Base-by-base conservation (phyloP, 2,797 vertebrate species). In the Intellagama lesueurii region DNA sequence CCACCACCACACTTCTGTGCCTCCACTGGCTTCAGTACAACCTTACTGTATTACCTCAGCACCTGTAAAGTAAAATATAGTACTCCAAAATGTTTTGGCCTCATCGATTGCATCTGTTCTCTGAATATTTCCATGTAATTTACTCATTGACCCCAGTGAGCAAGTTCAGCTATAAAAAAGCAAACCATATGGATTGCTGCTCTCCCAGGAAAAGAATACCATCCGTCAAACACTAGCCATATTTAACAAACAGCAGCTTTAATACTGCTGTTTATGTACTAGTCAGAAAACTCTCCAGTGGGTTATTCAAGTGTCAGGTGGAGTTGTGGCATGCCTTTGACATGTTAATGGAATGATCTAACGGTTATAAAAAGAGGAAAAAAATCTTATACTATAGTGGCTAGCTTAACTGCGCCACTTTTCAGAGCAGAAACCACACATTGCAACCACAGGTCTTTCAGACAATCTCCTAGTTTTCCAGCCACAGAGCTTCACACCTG, bases 41-140 rank as follows among this genome's bases (percentile, higher is more conserved):
- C 26, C 32, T 16, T 83, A 28, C 8, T 35, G 24, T 30, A 9
- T 81, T 60, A 7, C 26, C 28, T n/a, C 0, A 66, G 56, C 68
- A 81, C 22, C 30, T 17, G 24, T 52, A 66, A 35, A 47, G 19
- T 9, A 0, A 44, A 1, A 0, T 64, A 83, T 82, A 28, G 5
- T 70, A 49, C 69, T 84, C 84, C 14, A 1, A 85, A 88, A 73
- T 52, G 80, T 86, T 81, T 83, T 83, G 85, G 44, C 88, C 88
- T 91, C 88, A 85, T 89, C 83, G 68, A 35, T 56, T 81, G 0
- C 0, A 73, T 89, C 73, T 0, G 0, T 77, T 90, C 68, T 72
- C 90, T 73, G 91, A 83, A 87, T 75, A 88, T 81, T 82, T 92
- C 78, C n/a, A 83, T 77, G 88, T 91, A 56, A 78, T 91, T 85